Evolutionary conservation across 2,797 vertebrate genomes (phyloP).

Genomic region (Oceanodroma leucorhoa): DNA sequence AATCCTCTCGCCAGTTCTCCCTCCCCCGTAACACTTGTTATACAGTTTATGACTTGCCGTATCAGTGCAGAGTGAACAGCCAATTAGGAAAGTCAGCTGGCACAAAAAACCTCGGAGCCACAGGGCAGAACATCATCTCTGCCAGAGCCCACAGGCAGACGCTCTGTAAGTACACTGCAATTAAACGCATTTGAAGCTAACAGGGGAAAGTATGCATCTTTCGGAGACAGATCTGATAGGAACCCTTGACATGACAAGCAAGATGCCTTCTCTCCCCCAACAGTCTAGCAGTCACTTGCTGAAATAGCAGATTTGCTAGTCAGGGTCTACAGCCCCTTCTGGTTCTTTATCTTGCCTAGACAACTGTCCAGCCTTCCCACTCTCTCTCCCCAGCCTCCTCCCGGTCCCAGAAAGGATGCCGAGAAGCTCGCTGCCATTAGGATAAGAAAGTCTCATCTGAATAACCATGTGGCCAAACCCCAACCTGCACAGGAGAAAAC

Average conservation of each 20-base stretch:
- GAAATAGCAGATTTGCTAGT: neutral
- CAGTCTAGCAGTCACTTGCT: neutral
- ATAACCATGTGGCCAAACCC: neutral
- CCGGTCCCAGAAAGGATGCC: neutral
- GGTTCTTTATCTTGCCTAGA: neutral
- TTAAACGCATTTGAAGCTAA: neutral
- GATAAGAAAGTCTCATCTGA: neutral
- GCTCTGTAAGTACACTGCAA: neutral
- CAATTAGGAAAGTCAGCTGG: neutral
- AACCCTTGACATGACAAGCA: neutral
- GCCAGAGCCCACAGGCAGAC: neutral
- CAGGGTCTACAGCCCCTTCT: neutral
- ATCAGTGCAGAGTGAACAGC: neutral
- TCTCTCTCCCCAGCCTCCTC: neutral
- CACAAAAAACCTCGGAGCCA: neutral
- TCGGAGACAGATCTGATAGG: neutral
- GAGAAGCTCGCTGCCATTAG: neutral
- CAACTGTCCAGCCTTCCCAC: rapidly evolving
- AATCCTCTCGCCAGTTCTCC: neutral
- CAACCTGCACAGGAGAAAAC: rapidly evolving
- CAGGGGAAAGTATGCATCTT: neutral
- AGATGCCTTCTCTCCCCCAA: neutral
- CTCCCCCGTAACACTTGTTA: neutral
- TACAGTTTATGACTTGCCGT: neutral
- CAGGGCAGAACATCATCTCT: neutral